Base-by-base conservation (phyloP, 53 echinoderm and acorn worm species). In the Stichopus horrens region DNA sequence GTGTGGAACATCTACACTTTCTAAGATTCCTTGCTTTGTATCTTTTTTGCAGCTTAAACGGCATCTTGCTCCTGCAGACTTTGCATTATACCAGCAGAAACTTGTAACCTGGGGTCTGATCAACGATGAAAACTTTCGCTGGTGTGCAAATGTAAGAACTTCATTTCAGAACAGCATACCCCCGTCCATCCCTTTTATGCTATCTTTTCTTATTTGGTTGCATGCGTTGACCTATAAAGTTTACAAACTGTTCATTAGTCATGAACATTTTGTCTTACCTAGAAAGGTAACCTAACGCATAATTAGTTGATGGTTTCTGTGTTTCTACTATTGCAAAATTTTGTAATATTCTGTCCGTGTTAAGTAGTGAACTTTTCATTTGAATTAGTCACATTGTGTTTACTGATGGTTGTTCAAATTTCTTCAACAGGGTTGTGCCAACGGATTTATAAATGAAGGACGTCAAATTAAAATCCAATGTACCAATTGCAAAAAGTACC, bases 121-220 rank as follows among this genome's bases (percentile, higher is more conserved):
- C 52, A 8, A 21, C 51, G 51, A 23, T 23, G 8, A 21, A 52
- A 52, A 7, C 53, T 77, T 77, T 8, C 52, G 77, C 16, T 77
- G 77, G 77, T 77, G 77, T 77, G 77, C 54, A 13, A 51, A 77
- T 23, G 77, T 77, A 53, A 77, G 77, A 52, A 77, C 6, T 14
- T 22, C 53, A 52, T 76, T 22, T 75, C 19, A 37, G 5, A 37
- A 52, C 21, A 52, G 9, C 21, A 75, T 75, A 75, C 13, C 8
- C 4, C 8, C 23, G 23, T 76, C 53, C 10, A 76, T n/a, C 53
- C 37, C 8, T 14, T 14, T 75, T 22, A 22, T 7, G 6, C 9
- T 20, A 21, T 76, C 13, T 11, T 6, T 7, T 52, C 21, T 7
- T 37, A 51, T 52, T 52, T 52, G 21, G 77, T 76, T 52, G 9